Percentiles rank a stretch among this genome's conserved stretches.
Evolutionary conservation across 2,797 vertebrate genomes (phyloP).

Genomic region (Phrynocephalus forsythii): DNA sequence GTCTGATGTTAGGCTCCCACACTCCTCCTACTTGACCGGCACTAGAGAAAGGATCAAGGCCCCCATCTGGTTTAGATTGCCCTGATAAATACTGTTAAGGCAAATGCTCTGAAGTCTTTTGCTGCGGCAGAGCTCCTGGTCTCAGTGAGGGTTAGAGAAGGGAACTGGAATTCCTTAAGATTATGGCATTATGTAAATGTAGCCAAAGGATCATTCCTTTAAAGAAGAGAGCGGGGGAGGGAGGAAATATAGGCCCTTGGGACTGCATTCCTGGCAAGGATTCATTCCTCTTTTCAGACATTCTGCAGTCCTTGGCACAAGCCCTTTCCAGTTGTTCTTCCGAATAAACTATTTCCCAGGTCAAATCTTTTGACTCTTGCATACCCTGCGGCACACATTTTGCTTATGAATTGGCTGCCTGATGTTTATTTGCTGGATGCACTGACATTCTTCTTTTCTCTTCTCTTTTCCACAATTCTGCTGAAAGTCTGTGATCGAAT

Average conservation of each 20-base stretch:
- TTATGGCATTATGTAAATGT: conserved; percentile 71
- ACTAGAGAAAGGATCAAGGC: neutral
- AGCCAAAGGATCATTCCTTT: conserved; percentile 66
- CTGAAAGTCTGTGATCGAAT: conserved; percentile 12
- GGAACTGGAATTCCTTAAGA: conserved; percentile 68
- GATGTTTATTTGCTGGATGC: conserved; percentile 24
- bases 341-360: conserved; percentile 1
- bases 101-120: conserved; percentile 48
- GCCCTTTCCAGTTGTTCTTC: conserved; percentile 22
- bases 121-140: conserved; percentile 67
- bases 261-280: conserved; percentile 67
- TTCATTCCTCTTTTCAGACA: conserved; percentile 12
- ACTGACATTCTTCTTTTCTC: conserved; percentile 19
- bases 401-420: conserved; percentile 22
- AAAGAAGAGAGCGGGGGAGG: conserved; percentile 51
- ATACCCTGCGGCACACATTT: conserved; percentile 17
- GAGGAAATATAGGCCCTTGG: conserved; percentile 55
- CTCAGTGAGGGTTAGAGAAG: conserved; percentile 34
- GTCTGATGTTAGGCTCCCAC: neutral
- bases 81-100: conserved; percentile 58
- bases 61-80: conserved; percentile 47
- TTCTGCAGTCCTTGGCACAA: neutral
- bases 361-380: conserved; percentile 26
- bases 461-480: conserved; percentile 19
- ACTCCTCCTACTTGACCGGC: neutral